Evolutionary conservation across 1,140 invertebrate genomes (phyloP).

Genomic region (Doryteuthis pealeii): DNA sequence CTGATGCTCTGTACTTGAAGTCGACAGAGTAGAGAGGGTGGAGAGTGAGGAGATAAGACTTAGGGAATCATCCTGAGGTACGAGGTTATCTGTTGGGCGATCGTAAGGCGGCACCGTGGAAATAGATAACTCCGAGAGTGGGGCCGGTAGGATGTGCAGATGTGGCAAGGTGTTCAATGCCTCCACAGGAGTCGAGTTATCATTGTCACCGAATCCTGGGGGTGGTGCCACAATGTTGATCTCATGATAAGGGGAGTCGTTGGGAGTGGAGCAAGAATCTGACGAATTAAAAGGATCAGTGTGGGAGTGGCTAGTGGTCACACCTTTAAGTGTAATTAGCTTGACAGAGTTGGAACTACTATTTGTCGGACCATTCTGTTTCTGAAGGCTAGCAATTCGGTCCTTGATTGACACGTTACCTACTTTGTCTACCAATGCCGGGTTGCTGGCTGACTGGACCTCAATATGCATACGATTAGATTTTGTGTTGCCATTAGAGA

Average conservation of each 20-base stretch:
- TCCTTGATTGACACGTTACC: conserved; percentile 35
- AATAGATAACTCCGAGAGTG: conserved; percentile 29
- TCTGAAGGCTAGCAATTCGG: conserved; percentile 37
- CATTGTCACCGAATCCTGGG: conserved; percentile 41
- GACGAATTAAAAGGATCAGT: conserved; percentile 27
- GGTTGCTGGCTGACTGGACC: conserved; percentile 16
- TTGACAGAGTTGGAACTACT: background rate
- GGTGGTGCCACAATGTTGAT: conserved; percentile 31
- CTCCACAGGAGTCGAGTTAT: background rate
- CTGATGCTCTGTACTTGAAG: conserved; percentile 36
- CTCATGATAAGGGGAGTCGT: background rate
- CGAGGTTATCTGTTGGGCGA: too few relatives aligned
- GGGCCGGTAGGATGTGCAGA: conserved; percentile 40
- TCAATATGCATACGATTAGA: background rate
- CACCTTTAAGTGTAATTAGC: conserved; percentile 28
- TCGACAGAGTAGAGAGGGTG: conserved; percentile 49
- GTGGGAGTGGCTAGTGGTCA: conserved; percentile 41
- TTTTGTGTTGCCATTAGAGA: background rate
- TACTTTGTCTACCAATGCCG: conserved; percentile 12
- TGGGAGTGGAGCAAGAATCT: background rate
- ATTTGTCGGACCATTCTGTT: background rate
- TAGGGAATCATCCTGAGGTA: conserved; percentile 37
- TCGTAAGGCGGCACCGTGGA: background rate
- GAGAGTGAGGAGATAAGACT: conserved; percentile 51
- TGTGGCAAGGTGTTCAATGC: background rate